Evolutionary conservation across 2,888 invertebrate genomes (phyloP).

Genomic region (Physocephala rufipes): DNA sequence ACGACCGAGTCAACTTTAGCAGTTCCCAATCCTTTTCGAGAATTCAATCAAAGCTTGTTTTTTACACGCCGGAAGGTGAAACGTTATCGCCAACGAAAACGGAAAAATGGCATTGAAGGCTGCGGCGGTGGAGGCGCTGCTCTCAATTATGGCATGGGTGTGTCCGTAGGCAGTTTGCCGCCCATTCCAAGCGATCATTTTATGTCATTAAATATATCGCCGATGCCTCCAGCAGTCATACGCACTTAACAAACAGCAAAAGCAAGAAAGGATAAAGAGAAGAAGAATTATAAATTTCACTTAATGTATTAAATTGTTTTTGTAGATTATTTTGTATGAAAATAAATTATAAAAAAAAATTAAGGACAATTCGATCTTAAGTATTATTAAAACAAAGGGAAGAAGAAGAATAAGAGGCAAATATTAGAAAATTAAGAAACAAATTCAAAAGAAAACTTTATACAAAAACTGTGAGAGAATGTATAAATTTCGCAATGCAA

Average conservation of each 20-base stretch:
- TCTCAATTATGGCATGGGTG: conserved; percentile 36
- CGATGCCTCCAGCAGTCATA: conserved; percentile 46
- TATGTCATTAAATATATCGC: conserved; percentile 42
- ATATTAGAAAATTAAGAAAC: conserved; percentile 30
- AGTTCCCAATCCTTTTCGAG: conserved; percentile 50
- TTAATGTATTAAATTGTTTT: conserved; percentile 3
- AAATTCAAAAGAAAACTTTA: conserved; percentile 19
- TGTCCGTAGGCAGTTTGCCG: conserved; percentile 24
- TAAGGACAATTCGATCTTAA: background rate
- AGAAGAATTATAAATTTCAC: background rate
- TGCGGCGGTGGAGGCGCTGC: conserved; percentile 25
- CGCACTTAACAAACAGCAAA: conserved; percentile 43
- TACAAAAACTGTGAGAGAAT: conserved; percentile 38
- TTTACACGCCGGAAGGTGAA: conserved; percentile 60
- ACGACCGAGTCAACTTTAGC: conserved; percentile 18
- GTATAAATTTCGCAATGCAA: conserved; percentile 53
- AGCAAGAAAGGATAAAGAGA: background rate
- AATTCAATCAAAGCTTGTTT: conserved; percentile 62
- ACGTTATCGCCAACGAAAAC: conserved; percentile 55
- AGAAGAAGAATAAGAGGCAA: conserved; percentile 21
- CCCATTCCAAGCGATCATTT: conserved; percentile 43
- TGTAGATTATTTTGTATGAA: conserved; percentile 7
- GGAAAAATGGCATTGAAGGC: conserved; percentile 31
- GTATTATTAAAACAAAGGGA: background rate
- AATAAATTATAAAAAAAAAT: background rate